These are phyloP conservation scores for Drosophila longiperda DNA, from an alignment of 2,888 invertebrate genomes.

Conservation along the genomic window DNA sequence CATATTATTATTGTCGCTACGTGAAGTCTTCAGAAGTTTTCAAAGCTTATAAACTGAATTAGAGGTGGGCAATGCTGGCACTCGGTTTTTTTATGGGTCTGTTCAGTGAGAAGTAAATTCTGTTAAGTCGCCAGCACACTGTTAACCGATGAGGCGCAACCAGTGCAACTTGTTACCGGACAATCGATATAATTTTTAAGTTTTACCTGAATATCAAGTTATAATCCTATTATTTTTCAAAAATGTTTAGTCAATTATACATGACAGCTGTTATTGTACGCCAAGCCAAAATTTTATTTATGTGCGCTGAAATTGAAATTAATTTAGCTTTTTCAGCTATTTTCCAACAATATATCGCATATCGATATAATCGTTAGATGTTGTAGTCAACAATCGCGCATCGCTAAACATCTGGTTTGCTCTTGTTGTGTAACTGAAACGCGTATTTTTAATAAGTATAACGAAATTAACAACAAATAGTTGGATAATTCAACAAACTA, in stretches of 20 bases:
- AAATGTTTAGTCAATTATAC: background rate
- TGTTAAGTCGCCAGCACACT: slow-evolving; percentile 14
- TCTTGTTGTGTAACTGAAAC: slow-evolving; percentile 70
- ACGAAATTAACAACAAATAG: background rate
- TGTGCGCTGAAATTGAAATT: background rate
- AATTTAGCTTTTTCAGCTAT: background rate
- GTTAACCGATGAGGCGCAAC: background rate
- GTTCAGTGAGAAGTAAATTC: slow-evolving; percentile 11
- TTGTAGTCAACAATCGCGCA: slow-evolving; percentile 15
- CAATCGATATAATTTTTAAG: background rate
- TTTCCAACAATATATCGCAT: background rate
- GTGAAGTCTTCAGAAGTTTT: background rate
- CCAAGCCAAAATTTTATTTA: background rate
- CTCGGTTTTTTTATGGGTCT: background rate
- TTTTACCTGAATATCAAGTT: background rate
- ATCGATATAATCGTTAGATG: slow-evolving; percentile 39
- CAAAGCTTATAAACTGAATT: slow-evolving; percentile 14
- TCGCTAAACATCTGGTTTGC: slow-evolving; percentile 47
- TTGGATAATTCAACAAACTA: background rate
- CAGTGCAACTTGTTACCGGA: background rate
- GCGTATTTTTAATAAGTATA: slow-evolving; percentile 61
- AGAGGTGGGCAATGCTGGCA: background rate
- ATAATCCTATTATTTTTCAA: background rate
- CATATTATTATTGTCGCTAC: slow-evolving; percentile 42
- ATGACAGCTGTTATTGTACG: background rate